Conservation (phyloP, 2,797 vertebrate genomes). For the Chrosomus eos region DNA sequence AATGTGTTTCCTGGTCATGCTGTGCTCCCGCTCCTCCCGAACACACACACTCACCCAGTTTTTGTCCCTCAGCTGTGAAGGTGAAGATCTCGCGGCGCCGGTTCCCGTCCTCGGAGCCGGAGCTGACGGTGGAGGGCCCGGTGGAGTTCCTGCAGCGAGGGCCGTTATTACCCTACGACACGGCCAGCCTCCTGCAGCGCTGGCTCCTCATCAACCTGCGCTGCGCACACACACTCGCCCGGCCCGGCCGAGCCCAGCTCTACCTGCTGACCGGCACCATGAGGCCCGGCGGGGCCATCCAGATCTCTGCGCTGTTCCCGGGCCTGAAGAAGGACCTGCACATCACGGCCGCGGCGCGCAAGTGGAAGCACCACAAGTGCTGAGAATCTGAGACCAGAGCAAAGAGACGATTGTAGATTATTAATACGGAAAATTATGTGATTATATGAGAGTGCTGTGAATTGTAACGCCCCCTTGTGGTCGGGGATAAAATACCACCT, state of each 20-base stretch:
- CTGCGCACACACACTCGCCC: slow-evolving; percentile 77
- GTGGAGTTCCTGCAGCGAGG: slow-evolving; percentile 86
- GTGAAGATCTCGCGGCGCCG: slow-evolving; percentile 82
- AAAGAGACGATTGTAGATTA: neutral
- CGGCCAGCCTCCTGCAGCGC: slow-evolving; percentile 82
- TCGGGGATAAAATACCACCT: neutral
- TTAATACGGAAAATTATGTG: neutral
- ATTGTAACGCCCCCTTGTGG: neutral
- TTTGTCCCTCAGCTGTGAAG: slow-evolving; percentile 76
- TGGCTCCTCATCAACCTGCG: slow-evolving; percentile 88
- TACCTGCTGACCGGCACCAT: slow-evolving; percentile 84
- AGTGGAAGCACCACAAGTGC: slow-evolving; percentile 88
- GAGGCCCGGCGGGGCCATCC: slow-evolving; percentile 71
- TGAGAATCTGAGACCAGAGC: slow-evolving; percentile 43
- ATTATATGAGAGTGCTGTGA: neutral
- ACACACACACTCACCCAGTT: neutral
- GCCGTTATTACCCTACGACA: slow-evolving; percentile 84
- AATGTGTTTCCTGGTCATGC: no score
- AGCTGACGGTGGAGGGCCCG: slow-evolving; percentile 82
- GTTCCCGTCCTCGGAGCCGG: slow-evolving; percentile 69
- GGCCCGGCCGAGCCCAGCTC: slow-evolving; percentile 76
- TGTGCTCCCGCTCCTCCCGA: no score
- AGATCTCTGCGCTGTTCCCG: slow-evolving; percentile 79
- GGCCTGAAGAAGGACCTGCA: slow-evolving; percentile 85
- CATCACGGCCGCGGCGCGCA: slow-evolving; percentile 81